Conservation (phyloP, 2,888 invertebrate species). For the Polydesmus complanatus region DNA sequence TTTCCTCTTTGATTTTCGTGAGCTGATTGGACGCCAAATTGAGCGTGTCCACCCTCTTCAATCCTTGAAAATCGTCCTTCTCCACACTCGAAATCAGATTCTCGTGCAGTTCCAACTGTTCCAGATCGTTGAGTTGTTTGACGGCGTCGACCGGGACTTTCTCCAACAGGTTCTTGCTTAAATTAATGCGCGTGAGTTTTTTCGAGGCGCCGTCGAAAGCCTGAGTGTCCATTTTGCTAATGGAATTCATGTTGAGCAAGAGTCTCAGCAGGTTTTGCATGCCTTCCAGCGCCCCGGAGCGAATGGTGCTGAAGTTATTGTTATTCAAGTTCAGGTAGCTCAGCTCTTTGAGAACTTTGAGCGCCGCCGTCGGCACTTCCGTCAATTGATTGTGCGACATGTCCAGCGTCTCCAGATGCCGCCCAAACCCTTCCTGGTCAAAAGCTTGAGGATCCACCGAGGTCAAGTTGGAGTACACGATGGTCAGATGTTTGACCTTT, state of each 20-base stretch:
- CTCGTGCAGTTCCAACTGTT: constrained; percentile 19
- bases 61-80: constrained; percentile 3
- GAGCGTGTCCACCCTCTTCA: constrained; percentile 56
- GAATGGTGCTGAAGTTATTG: constrained; percentile 64
- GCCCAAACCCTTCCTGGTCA: constrained; percentile 53
- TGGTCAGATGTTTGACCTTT: constrained; percentile 73
- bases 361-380: constrained; percentile 61
- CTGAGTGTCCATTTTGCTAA: constrained; percentile 22
- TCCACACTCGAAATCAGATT: constrained; percentile 37
- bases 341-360: constrained; percentile 64
- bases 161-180: constrained; percentile 5
- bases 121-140: constrained; percentile 15
- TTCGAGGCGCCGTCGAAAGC: constrained; percentile 20
- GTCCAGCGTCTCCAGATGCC: constrained; percentile 65
- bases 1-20: constrained; percentile 57
- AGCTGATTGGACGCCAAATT: constrained; percentile 75
- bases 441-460: constrained; percentile 75
- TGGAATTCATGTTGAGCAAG: constrained; percentile 55
- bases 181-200: constrained; percentile 7
- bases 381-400: constrained; percentile 69
- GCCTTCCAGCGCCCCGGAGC: constrained; percentile 69
- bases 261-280: constrained; percentile 73
- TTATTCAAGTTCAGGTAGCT: constrained; percentile 79
- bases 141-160: constrained; percentile 9
- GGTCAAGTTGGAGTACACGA: constrained; percentile 70